phyloP scores from a whole-genome alignment of 2,888 invertebrate species.

The Caenorhabditis drosophilae region DNA sequence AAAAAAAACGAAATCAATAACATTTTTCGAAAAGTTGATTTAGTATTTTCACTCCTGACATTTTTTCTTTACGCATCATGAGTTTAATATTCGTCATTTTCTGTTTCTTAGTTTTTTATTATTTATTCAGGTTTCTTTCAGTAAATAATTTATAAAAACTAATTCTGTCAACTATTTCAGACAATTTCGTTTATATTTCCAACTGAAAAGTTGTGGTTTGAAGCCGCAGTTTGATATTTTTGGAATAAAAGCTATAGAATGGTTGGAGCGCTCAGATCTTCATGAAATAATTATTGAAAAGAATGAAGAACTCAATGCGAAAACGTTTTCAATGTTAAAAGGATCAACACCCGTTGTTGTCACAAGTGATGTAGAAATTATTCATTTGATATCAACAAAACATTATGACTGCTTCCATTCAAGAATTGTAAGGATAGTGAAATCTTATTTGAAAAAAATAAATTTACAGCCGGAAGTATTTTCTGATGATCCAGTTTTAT shows the following conservation, averaged over 20 bases:
- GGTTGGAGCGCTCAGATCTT: conserved; percentile 14
- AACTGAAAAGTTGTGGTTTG: conserved; percentile 12
- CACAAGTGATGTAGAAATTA: conserved; percentile 44
- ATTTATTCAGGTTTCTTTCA: conserved; percentile 2
- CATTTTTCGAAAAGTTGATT: too few relatives aligned
- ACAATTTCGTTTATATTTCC: conserved; percentile 8
- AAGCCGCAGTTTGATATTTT: conserved; percentile 30
- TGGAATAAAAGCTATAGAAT: conserved; percentile 18
- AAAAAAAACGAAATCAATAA: too few relatives aligned
- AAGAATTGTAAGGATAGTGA: conserved; percentile 28
- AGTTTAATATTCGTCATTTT: conserved; percentile 15
- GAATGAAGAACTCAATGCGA: conserved; percentile 15
- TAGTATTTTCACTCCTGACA: too few relatives aligned
- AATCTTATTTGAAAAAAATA: neutral
- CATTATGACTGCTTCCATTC: conserved; percentile 44
- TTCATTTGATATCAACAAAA: conserved; percentile 40
- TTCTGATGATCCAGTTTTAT: conserved; percentile 18
- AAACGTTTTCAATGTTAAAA: conserved; percentile 41
- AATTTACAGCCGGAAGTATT: conserved; percentile 23
- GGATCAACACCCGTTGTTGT: conserved; percentile 39
- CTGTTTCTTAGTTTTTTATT: conserved; percentile 4
- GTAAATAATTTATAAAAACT: neutral
- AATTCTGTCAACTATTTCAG: neutral
- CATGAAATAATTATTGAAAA: conserved; percentile 18
- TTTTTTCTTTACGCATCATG: too few relatives aligned